These are phyloP conservation scores for Meteorus cinctellus DNA, from an alignment of 2,888 invertebrate species.

Conservation along the genomic window DNA sequence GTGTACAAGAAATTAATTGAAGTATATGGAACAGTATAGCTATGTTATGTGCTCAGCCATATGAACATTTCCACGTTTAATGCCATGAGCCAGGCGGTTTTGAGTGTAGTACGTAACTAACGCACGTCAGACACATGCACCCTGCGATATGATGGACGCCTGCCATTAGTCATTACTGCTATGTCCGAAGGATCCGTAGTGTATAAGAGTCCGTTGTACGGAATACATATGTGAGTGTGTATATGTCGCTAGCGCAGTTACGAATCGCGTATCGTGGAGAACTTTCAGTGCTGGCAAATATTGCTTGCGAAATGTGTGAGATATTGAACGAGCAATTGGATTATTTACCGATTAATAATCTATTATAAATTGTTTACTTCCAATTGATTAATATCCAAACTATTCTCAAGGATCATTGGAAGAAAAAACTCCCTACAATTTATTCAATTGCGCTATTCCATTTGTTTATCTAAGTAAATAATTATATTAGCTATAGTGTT, in stretches of 20 bases:
- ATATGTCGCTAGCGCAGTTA: not conserved
- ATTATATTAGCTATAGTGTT: no score
- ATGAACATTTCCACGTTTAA: conserved; percentile 11
- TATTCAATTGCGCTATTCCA: no score
- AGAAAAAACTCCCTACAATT: no score
- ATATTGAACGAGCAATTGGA: not conserved
- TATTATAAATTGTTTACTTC: no score
- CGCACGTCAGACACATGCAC: conserved; percentile 58
- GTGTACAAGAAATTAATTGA: conserved; percentile 3
- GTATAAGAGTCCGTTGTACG: conserved; percentile 18
- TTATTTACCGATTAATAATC: no score
- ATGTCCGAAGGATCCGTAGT: conserved; percentile 35
- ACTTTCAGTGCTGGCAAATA: conserved; percentile 41
- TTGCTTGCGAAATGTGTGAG: conserved; percentile 26
- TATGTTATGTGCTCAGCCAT: conserved; percentile 17
- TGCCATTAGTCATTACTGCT: conserved; percentile 62
- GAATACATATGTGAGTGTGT: not conserved
- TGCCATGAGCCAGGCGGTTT: conserved; percentile 26
- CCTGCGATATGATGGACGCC: conserved; percentile 58
- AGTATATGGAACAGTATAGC: not conserved
- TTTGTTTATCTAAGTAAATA: no score
- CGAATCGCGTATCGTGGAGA: conserved; percentile 16
- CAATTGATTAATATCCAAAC: no score
- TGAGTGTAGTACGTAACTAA: conserved; percentile 43
- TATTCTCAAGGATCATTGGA: no score